A percentile compares a stretch with the other conserved stretches of the same genome.
Evolutionary conservation across 2,113 vertebrate genomes (phyloP).

Genomic region (Nibea coibor): DNA sequence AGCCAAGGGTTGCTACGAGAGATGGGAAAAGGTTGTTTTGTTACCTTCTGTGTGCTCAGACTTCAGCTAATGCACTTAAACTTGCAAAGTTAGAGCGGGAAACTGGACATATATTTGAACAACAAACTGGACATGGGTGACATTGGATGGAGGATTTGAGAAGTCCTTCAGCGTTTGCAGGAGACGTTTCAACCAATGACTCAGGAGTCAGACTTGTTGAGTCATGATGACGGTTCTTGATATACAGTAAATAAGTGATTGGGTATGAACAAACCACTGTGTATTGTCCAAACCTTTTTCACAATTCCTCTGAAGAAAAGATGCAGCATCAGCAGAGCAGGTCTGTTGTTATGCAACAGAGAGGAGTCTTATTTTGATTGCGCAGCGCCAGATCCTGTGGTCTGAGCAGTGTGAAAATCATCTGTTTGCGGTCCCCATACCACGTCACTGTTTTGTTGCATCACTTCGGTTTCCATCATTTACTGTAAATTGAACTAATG

Average conservation of each 20-base stretch:
- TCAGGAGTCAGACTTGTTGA: background rate
- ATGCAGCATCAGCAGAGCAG: background rate
- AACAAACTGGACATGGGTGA: background rate
- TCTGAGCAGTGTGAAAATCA: slow-evolving; percentile 36
- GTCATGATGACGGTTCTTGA: background rate
- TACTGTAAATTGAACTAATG: slow-evolving; percentile 24
- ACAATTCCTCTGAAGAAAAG: background rate
- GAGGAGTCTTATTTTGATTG: slow-evolving; percentile 42
- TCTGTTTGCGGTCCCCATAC: slow-evolving; percentile 3
- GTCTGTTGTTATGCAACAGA: slow-evolving; percentile 37
- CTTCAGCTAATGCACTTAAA: background rate
- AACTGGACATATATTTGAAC: background rate
- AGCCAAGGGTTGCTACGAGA: background rate
- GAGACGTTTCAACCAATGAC: background rate
- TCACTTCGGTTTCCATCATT: slow-evolving; percentile 28
- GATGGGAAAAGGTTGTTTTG: background rate
- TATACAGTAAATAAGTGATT: background rate
- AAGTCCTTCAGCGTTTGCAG: background rate
- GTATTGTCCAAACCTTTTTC: background rate
- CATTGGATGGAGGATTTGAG: background rate
- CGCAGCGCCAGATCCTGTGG: slow-evolving; percentile 30
- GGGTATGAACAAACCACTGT: background rate
- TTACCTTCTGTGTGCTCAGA: background rate
- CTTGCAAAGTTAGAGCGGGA: background rate
- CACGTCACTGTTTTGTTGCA: slow-evolving; percentile 29